phyloP scores from a whole-genome alignment of 2,113 vertebrate genomes.

The Eurystomus gularis region DNA sequence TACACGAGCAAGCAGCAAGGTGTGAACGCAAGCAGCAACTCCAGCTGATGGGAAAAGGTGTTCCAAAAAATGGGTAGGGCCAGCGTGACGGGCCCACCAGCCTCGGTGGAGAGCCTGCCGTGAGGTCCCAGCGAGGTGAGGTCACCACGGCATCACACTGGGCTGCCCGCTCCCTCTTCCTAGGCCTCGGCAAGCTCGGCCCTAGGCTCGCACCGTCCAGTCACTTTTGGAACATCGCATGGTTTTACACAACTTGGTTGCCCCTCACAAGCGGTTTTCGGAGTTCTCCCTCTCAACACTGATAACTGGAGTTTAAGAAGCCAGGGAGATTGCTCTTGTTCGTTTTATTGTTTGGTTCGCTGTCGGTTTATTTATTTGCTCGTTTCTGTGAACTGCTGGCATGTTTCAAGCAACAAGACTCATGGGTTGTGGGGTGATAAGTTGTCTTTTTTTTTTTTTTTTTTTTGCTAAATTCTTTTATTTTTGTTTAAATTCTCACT shows the following conservation, averaged over 20 bases:
- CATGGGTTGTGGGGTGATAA: slow-evolving; percentile 56
- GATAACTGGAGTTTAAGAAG: not conserved
- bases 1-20: not conserved
- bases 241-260: not conserved
- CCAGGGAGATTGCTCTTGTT: not conserved
- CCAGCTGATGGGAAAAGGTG: not conserved
- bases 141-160: not conserved
- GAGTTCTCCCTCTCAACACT: not conserved
- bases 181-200: not conserved
- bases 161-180: not conserved
- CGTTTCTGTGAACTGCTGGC: not conserved
- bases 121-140: rapidly evolving
- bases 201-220: not conserved
- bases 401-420: slow-evolving; percentile 91
- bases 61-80: not conserved
- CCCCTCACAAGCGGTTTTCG: not conserved
- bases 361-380: not conserved
- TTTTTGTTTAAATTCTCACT: slow-evolving; percentile 99
- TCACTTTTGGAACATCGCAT: not conserved
- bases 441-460: slow-evolving; percentile 70
- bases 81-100: rapidly evolving
- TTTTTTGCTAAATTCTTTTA: slow-evolving; percentile 97
- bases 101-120: not conserved
- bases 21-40: not conserved
- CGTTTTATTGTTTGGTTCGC: not conserved